Conservation (phyloP, 2,888 invertebrate species). For the Allygus modestus region DNA sequence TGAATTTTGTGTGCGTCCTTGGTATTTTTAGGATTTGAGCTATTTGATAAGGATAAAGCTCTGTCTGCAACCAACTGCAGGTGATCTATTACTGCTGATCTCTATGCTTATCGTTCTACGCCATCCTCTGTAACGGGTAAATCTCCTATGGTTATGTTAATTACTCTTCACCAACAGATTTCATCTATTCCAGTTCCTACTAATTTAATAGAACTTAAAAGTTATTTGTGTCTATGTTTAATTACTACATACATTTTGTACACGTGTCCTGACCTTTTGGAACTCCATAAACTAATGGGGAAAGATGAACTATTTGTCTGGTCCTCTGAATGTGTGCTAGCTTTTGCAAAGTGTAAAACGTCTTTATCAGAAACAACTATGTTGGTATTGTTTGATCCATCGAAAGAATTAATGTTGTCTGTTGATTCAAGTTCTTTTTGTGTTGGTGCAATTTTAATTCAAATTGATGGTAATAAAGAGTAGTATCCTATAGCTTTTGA, state of each 20-base stretch:
- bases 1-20: no score
- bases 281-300: slow-evolving; percentile 34
- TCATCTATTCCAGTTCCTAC: slow-evolving; percentile 33
- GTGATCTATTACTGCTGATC: no score
- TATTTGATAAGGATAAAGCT: slow-evolving; percentile 3
- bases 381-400: slow-evolving; percentile 33
- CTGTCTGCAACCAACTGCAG: slow-evolving; percentile 22
- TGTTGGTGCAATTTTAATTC: slow-evolving; percentile 1
- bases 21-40: slow-evolving; percentile 29
- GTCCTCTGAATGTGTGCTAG: slow-evolving; percentile 30
- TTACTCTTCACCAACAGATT: slow-evolving; percentile 37
- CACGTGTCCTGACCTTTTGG: slow-evolving; percentile 25
- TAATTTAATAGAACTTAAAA: slow-evolving; percentile 28
- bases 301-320: slow-evolving; percentile 45
- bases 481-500: slow-evolving; percentile 46
- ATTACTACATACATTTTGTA: slow-evolving; percentile 36
- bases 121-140: slow-evolving; percentile 59
- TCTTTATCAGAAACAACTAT: slow-evolving; percentile 38
- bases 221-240: slow-evolving; percentile 1
- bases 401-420: slow-evolving; percentile 42
- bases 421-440: slow-evolving; percentile 51
- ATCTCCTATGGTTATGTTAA: slow-evolving; percentile 53
- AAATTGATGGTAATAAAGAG: slow-evolving; percentile 22
- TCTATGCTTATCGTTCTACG: slow-evolving; percentile 1
- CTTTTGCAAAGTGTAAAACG: slow-evolving; percentile 44